Evolutionary conservation across 2,888 invertebrate species (phyloP).

Genomic region (Tromatobia lineatoria): DNA sequence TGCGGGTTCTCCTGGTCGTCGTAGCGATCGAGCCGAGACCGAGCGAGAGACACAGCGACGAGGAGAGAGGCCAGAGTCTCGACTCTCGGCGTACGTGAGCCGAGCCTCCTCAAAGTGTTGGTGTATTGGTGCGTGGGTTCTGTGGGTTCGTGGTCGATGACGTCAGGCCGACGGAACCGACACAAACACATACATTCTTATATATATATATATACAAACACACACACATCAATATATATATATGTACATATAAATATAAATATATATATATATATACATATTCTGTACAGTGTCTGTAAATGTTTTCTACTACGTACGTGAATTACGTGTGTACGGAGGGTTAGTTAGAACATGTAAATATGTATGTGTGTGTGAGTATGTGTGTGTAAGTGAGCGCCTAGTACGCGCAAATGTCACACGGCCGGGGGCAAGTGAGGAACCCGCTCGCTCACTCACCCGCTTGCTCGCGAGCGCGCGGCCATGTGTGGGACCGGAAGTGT

Average conservation of each 20-base stretch:
- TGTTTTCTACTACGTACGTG: conserved; percentile 57
- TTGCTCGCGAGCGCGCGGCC: conserved; percentile 75
- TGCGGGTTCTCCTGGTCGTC: conserved; percentile 70
- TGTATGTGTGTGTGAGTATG: conserved; percentile 63
- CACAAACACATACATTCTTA: conserved; percentile 30
- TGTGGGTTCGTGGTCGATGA: conserved; percentile 67
- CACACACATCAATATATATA: too few species aligned
- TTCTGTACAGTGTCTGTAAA: conserved; percentile 40
- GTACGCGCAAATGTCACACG: conserved; percentile 71
- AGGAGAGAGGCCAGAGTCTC: conserved; percentile 60
- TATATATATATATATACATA: conserved; percentile 30
- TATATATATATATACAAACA: not conserved
- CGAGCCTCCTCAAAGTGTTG: conserved; percentile 64
- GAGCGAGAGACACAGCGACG: conserved; percentile 50
- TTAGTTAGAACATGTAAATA: conserved; percentile 22
- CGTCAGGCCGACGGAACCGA: conserved; percentile 65
- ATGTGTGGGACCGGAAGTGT: conserved; percentile 85
- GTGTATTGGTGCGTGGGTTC: conserved; percentile 67
- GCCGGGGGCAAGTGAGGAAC: conserved; percentile 64
- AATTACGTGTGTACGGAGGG: conserved; percentile 63
- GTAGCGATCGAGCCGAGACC: conserved; percentile 60
- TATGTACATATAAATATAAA: conserved; percentile 26
- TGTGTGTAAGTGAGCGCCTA: conserved; percentile 58
- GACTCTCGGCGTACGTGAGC: conserved; percentile 66
- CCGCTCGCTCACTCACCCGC: conserved; percentile 52